Percentiles rank a stretch among this genome's conserved stretches.
Conservation (phyloP, 2,797 vertebrate species). For the Rhincodon typus region DNA sequence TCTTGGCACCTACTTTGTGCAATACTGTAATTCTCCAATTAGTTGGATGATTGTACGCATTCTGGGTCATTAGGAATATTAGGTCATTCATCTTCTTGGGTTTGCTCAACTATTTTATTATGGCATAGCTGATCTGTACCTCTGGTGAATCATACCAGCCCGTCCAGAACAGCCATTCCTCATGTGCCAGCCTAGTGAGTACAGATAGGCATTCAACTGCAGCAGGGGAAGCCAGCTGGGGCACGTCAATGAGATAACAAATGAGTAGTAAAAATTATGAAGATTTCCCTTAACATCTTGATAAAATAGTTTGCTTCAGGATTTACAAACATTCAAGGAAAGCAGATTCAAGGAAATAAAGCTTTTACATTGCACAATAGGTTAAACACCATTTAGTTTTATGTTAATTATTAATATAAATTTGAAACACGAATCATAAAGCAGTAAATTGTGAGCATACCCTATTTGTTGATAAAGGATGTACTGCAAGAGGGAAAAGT, state of each 20-base stretch:
- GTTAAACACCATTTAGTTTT: background rate
- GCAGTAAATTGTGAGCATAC: background rate
- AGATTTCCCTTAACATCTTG: background rate
- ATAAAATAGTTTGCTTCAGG: background rate
- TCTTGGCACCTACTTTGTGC: background rate
- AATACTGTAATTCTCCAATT: background rate
- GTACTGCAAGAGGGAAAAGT: background rate
- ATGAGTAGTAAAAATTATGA: background rate
- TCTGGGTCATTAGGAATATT: background rate
- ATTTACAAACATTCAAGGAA: background rate
- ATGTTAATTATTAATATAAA: background rate
- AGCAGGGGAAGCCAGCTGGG: background rate
- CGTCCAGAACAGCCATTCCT: background rate
- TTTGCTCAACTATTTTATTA: background rate
- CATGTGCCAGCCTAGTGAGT: background rate
- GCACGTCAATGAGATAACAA: background rate
- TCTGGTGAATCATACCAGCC: background rate
- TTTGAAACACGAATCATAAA: background rate
- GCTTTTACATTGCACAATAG: background rate
- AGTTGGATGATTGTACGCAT: background rate
- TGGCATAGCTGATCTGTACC: background rate
- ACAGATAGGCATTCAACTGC: background rate
- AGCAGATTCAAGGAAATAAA: background rate
- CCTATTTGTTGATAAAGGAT: background rate
- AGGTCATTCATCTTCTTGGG: background rate